Conservation (phyloP, 2,888 invertebrate genomes). For the Ophraella communa region DNA sequence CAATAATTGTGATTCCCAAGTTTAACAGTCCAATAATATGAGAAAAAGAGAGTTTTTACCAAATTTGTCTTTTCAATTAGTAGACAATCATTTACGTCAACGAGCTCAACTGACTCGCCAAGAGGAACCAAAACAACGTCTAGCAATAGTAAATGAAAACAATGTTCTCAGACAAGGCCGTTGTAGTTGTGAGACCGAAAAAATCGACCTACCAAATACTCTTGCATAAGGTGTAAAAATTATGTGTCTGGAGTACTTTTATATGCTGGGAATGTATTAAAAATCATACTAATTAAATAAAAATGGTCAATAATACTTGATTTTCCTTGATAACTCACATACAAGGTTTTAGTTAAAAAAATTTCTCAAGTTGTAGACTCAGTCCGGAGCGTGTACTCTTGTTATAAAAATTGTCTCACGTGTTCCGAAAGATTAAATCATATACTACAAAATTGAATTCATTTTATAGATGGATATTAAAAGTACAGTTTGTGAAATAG, state of each 20-base stretch:
- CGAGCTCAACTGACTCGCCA: background rate
- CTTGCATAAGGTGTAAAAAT: constrained; percentile 15
- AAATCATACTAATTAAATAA: constrained; percentile 7
- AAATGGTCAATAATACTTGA: constrained; percentile 7
- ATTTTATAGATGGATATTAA: too few species aligned
- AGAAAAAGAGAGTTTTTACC: background rate
- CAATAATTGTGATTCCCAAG: background rate
- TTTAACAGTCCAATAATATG: constrained; percentile 4
- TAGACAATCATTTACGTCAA: constrained; percentile 8
- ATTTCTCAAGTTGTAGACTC: background rate
- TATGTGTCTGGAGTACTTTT: constrained; percentile 5
- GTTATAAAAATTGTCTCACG: constrained; percentile 9
- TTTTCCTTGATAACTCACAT: background rate
- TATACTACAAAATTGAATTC: too few species aligned
- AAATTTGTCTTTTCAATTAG: constrained; percentile 14
- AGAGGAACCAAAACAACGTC: background rate
- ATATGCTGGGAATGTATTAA: background rate
- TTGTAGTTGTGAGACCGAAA: constrained; percentile 14
- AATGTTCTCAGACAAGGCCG: background rate
- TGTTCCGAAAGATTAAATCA: constrained; percentile 5
- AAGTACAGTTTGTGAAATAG: too few species aligned
- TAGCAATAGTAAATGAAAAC: background rate
- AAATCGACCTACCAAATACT: constrained; percentile 20
- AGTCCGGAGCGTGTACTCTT: constrained; percentile 9
- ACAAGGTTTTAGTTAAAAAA: background rate